Evolutionary conservation across 92 coral and sea anemone species (phyloP), one percentile per base, ranked within the genome.

Genomic region (Scolanthus callimorphus): DNA sequence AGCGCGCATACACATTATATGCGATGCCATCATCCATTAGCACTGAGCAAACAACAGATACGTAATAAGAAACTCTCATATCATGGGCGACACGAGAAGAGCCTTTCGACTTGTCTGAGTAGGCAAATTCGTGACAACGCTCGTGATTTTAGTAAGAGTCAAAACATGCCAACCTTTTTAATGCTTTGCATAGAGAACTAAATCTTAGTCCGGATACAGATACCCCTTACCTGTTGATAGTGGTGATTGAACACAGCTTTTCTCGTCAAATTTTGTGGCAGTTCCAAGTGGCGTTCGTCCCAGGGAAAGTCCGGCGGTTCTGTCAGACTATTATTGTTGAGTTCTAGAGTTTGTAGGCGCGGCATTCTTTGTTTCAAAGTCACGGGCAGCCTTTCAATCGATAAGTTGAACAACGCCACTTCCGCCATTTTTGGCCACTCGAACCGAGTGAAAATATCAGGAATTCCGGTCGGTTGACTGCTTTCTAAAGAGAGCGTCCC

Each of bases 401-500:
- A 43, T 25, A 69, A 49, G 12, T 67, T 51, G 2, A 38, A 9
- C 4, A 88, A 57, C 39, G 2, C 12, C 0, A 74, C 57, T 62
- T 88, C 85, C 0, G 88, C 91, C 85, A 88, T 65, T 25, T 28
- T 63, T 2, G 83, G 71, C 96, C 96, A 88, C 22, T 38, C 48
- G 13, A 57, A 44, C 3, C 52, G 38, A 4, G 57, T 62, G 49
- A 73, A 79, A 2, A 71, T 52, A 0, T 48, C 49, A 11, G 77
- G 96, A 38, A 88, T 31, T 25, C 27, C 51, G 2, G 34, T 13
- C 4, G 20, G 45, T 17, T 43, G 51, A 6, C 63, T 44, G 39
- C 81, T 73, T 17, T 65, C 11, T 9, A 84, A 2, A 2, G 19
- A 27, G 6, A 86, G 43, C 4, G 82, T 31, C 6, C 88, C 91